Evolutionary conservation across 2,113 vertebrate genomes (phyloP), one percentile per base, ranked within the genome.

Genomic region (Murina feae): DNA sequence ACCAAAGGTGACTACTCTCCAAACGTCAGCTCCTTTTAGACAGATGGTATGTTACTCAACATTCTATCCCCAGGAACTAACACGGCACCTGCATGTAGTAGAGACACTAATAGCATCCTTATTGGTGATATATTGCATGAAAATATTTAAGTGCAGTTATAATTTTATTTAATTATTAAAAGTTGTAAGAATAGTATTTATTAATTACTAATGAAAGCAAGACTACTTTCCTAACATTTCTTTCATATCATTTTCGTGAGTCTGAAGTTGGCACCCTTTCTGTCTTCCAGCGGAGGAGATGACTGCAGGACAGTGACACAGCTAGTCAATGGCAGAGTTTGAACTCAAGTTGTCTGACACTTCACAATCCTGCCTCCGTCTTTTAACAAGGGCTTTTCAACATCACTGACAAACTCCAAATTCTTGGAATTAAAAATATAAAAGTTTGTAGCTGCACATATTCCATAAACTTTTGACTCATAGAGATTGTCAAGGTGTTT

Each of bases 211-310:
- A 49, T 78, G 47, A 75, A 75, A 47, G 21, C 51, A 79, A 74
- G n/a, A 80, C 4, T 63, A 6, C 42, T 72, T 93, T 51, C 23
- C 30, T 79, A 4, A 35, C 25, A 65, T 25, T 72, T 71, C 55
- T 92, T 79, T 95, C 35, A 89, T 74, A 90, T 95, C 23, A 9
- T 66, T 90, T 95, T 89, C 23, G 6, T 55, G 49, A 84, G 58
- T 86, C 16, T 95, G 49, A 89, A 74, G 10, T 39, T 14, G 16
- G 8, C 32, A 79, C 14, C 42, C 1, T 49, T 80, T 4, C 13
- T 20, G 66, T 80, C 25, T 85, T 87, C 49, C 92, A 68, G 35
- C 28, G 21, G 51, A 90, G 65, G 42, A 79, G 69, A 60, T 60
- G 39, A 63, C 21, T 90, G 9, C 32, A 74, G 35, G 81, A 21